Conservation (phyloP, 2,113 vertebrate species). For the Rhagologus leucostigma region DNA sequence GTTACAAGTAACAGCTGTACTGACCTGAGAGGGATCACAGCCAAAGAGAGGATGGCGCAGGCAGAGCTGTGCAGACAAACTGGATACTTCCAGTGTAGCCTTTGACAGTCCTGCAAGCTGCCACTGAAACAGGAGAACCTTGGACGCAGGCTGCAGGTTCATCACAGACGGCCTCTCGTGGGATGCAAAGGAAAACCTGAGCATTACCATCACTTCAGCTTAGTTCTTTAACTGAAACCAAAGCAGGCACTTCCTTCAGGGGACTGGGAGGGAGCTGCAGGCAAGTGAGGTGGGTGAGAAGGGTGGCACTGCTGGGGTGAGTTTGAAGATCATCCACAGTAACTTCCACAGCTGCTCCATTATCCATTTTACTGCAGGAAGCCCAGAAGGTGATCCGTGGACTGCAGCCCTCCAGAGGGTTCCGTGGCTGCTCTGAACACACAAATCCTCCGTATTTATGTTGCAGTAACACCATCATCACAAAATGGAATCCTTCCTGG, state of each 20-base stretch:
- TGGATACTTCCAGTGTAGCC: neutral
- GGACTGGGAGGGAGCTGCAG: neutral
- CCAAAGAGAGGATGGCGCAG: neutral
- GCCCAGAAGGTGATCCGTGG: neutral
- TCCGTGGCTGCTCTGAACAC: neutral
- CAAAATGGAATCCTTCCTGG: neutral
- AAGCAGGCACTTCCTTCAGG: neutral
- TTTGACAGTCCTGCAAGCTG: neutral
- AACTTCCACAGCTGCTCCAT: neutral
- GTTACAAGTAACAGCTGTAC: neutral
- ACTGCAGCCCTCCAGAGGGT: neutral
- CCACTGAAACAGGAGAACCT: neutral
- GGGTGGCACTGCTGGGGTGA: accelerated
- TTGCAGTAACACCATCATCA: neutral
- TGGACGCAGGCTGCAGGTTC: neutral
- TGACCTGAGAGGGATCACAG: neutral
- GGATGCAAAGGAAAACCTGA: neutral
- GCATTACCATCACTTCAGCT: no score
- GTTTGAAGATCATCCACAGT: neutral
- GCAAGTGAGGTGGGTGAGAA: neutral
- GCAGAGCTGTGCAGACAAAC: neutral
- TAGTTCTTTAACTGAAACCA: neutral
- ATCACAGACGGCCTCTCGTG: accelerated
- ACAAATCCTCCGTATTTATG: neutral
- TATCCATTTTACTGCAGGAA: neutral